Conservation (phyloP, 1,140 invertebrate species). For the Macrocentrus cingulum region DNA sequence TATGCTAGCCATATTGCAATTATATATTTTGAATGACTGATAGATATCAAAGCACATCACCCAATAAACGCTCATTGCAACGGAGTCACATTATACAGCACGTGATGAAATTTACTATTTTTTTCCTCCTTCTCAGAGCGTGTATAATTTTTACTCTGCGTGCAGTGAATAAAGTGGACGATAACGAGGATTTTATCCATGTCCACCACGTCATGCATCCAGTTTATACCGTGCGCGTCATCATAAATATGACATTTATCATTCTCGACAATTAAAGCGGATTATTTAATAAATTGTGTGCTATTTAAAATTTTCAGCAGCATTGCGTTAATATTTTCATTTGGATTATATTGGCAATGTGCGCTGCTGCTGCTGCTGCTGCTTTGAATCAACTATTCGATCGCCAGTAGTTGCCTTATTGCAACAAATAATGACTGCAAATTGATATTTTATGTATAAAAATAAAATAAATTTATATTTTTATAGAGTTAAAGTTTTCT, state of each 20-base stretch:
- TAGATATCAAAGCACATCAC: too few relatives aligned
- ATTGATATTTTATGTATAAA: too few relatives aligned
- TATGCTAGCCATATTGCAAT: too few relatives aligned
- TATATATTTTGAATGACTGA: too few relatives aligned
- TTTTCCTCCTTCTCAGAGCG: background rate
- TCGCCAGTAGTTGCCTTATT: too few relatives aligned
- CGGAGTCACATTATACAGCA: background rate
- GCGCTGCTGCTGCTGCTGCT: too few relatives aligned
- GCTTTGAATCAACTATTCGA: too few relatives aligned
- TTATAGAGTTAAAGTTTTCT: too few relatives aligned
- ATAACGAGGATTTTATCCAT: slow-evolving; percentile 27
- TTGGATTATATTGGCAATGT: background rate
- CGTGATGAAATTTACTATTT: background rate
- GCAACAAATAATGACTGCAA: too few relatives aligned
- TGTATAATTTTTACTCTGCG: background rate
- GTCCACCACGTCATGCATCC: background rate
- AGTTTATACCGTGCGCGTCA: slow-evolving; percentile 9
- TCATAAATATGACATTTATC: slow-evolving; percentile 5
- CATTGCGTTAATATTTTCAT: background rate
- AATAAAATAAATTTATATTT: too few relatives aligned
- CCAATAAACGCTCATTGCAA: background rate
- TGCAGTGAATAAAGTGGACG: slow-evolving; percentile 1
- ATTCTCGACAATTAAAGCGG: background rate
- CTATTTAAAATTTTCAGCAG: slow-evolving; percentile 1
- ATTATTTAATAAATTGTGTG: slow-evolving; percentile 21